Evolutionary conservation across 2,797 vertebrate species (phyloP), one percentile per base, ranked within the genome.

Genomic region (Zonotrichia albicollis): DNA sequence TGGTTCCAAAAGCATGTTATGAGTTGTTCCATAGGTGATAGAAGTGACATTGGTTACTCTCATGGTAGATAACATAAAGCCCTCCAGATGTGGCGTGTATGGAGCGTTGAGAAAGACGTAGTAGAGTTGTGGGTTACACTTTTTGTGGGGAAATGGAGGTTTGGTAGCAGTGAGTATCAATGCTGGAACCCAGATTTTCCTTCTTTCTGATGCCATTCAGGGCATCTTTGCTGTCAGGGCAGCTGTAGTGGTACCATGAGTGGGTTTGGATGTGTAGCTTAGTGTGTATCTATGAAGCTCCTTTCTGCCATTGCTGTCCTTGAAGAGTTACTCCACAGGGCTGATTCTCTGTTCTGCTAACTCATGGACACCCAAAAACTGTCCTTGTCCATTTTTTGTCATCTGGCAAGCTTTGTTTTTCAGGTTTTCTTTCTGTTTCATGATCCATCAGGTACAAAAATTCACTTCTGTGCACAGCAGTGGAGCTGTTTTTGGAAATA

Each of bases 1-100:
- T 43, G 36, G 8, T 48, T 87, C 29, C 14, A 10, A 7, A 70
- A 61, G 17, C 17, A 42, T 42, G 54, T 55, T 46, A 16, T 55
- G 3, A 6, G 10, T 48, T 84, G 36, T 29, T 46, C 55, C 16
- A 19, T 4, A 25, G 13, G 3, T 25, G 25, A 22, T 19, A n/a
- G 12, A 23, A 8, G 6, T 16, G 4, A 32, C 1, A 1, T 2
- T 50, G 20, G 3, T 38, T 67, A 13, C 6, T 67, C 18, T 60
- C 1, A 2, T 15, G 10, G 16, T 22, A 30, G 19, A 3, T 16
- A 64, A 29, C 5, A 25, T 14, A 43, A 72, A 90, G 1, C 3
- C 36, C 72, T 60, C 23, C 5, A 64, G 54, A 75, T 5, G 5
- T 3, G 1, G 4, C 0, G 0, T 7, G 10, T 9, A 29, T 9